Evolutionary conservation across 2,888 invertebrate genomes (phyloP), one percentile per base, ranked within the genome.

Genomic region (Sialis lutaria): DNA sequence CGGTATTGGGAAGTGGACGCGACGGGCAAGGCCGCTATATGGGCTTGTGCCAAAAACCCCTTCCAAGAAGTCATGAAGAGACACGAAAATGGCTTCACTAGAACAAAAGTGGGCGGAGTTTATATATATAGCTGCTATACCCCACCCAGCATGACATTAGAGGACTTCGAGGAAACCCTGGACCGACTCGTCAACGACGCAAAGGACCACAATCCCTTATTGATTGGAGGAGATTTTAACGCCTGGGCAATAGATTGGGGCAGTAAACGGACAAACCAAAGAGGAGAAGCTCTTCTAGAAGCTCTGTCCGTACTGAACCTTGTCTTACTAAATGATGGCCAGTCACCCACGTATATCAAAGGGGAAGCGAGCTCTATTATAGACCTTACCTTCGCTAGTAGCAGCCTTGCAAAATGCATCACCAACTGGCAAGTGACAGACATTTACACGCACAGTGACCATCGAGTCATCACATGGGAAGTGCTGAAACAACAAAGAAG

Each of bases 201-300:
- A 5, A 39, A 34, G 35, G 9, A 13, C n/a, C 12, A 42, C 6
- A 12, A 9, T 7, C 48, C 46, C 0, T 43, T 49, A 7, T 40
- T 48, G 3, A 50, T 54, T 6, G 52, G 51, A 1, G 54, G 52
- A 1, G 51, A 52, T 40, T 52, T 54, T 40, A 53, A 54, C 33
- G 48, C 50, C n/a, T 51, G 50, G 52, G 50, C 51, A 8, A 40
- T 37, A 1, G 53, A 52, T 10, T 52, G 51, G 52, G 51, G 51
- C 12, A 49, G 51, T 33, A 48, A 43, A 1, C 39, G 3, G 40
- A 42, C 50, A 46, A 5, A 49, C 33, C 30, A 5, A 1, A 47
- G 51, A 40, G 50, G 52, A 6, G 37, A 50, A 37, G 44, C 49
- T 4, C 34, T 53, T 6, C 40, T 50, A 6, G 49, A 49, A 9